A percentile compares a stretch with the other conserved stretches of the same genome.
Evolutionary conservation across 2,113 vertebrate genomes (phyloP).

Genomic region (Urocynchramus pylzowi): DNA sequence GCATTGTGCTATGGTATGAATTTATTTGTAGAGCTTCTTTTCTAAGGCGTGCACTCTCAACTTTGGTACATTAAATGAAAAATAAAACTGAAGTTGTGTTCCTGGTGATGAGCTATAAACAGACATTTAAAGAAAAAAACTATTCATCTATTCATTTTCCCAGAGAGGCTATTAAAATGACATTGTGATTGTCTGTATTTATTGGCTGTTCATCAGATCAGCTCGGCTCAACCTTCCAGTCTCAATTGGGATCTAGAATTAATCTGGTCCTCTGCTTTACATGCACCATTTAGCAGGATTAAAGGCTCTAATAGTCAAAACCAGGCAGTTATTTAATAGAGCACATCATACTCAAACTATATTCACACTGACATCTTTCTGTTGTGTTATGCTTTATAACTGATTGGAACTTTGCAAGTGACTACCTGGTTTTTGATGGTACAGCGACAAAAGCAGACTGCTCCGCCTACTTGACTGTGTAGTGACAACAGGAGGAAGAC

Average conservation of each 20-base stretch:
- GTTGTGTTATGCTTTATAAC: not conserved
- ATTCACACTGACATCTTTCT: not conserved
- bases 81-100: constrained; percentile 7
- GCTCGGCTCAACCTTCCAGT: not conserved
- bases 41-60: not conserved
- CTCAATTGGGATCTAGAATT: not conserved
- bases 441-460: not conserved
- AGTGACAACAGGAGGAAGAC: not conserved
- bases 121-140: not conserved
- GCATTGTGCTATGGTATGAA: not conserved
- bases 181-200: not conserved
- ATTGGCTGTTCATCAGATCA: not conserved
- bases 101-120: not conserved
- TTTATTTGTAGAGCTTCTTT: constrained; percentile 21
- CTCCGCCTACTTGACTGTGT: not conserved
- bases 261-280: not conserved
- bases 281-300: not conserved
- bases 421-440: not conserved
- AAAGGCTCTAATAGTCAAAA: constrained; percentile 10
- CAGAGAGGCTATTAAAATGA: not conserved
- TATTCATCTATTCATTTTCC: not conserved
- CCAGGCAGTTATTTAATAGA: not conserved
- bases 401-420: not conserved
- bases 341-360: not conserved
- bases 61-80: constrained; percentile 27